These are phyloP conservation scores for Drosophila navojoa DNA, from an alignment of 1,140 invertebrate species.

Conservation along the genomic window DNA sequence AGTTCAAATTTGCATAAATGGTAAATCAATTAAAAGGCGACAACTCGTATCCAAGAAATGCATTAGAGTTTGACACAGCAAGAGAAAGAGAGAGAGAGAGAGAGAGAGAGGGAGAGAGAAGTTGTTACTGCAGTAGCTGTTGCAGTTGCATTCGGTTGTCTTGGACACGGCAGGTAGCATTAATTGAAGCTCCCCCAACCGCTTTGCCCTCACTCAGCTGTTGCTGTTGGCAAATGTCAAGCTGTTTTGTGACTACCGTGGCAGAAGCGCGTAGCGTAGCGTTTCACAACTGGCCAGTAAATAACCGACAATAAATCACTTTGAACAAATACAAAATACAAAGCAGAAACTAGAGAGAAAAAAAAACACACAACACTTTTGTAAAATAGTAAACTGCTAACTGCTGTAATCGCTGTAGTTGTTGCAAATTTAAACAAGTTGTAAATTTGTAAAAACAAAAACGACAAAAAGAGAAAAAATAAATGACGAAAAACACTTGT, in stretches of 20 bases:
- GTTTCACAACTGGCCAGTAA: conserved; percentile 72
- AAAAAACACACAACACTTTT: conserved; percentile 2
- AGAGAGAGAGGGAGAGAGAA: no score
- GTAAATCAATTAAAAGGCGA: conserved; percentile 70
- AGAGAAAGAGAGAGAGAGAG: neutral
- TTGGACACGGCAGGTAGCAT: conserved; percentile 12
- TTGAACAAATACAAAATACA: conserved; percentile 13
- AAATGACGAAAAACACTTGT: conserved; percentile 47
- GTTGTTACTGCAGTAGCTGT: no score
- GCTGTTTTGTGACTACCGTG: conserved; percentile 47
- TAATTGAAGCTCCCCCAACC: conserved; percentile 11
- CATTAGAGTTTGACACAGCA: conserved; percentile 57
- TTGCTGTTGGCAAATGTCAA: conserved; percentile 32
- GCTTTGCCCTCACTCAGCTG: neutral
- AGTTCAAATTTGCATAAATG: conserved; percentile 72
- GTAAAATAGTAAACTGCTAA: conserved; percentile 41
- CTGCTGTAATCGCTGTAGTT: conserved; percentile 48
- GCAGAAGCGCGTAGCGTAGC: conserved; percentile 33
- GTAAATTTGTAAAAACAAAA: conserved; percentile 58
- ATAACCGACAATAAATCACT: conserved; percentile 74
- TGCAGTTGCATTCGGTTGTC: conserved; percentile 11
- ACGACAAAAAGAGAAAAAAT: conserved; percentile 12
- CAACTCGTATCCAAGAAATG: conserved; percentile 77
- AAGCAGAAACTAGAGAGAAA: conserved; percentile 7
- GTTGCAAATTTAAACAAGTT: conserved; percentile 63